A percentile compares a stretch with the other conserved stretches of the same genome.
phyloP scores from a whole-genome alignment of 2,888 invertebrate species.

The Hyalella azteca region DNA sequence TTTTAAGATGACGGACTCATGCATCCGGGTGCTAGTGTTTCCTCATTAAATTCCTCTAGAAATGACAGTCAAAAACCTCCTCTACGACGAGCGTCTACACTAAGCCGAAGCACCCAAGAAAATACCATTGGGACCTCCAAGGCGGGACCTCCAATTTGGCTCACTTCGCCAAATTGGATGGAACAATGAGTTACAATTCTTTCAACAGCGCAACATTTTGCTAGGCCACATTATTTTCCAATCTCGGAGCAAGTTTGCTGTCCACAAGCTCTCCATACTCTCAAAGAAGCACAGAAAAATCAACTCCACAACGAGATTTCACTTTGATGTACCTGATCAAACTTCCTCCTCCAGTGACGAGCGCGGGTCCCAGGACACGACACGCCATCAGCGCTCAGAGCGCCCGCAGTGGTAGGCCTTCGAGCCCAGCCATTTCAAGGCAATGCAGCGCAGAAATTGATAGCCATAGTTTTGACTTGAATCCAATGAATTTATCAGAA shows the following conservation, averaged over 20 bases:
- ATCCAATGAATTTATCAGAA: background rate
- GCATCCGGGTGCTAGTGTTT: background rate
- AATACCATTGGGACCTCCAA: background rate
- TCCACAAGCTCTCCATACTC: background rate
- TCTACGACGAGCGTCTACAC: no score
- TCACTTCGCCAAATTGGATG: constrained; percentile 12
- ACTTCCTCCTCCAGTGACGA: background rate
- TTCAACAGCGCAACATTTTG: constrained; percentile 21
- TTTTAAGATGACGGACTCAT: background rate
- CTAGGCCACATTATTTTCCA: constrained; percentile 10
- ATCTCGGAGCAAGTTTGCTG: background rate
- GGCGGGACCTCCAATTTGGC: background rate
- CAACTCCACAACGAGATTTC: background rate
- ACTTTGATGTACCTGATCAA: background rate
- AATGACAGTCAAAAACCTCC: background rate
- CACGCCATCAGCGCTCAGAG: constrained; percentile 14
- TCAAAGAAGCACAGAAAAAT: background rate
- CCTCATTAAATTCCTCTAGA: background rate
- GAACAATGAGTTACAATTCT: constrained; percentile 17
- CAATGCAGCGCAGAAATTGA: background rate
- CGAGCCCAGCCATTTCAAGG: background rate
- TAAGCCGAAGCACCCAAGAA: background rate
- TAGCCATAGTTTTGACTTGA: background rate
- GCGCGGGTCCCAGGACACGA: background rate
- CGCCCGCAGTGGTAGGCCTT: background rate